These are phyloP conservation scores for Syncerus caffer DNA, from an alignment of 2,797 vertebrate species.

Conservation along the genomic window DNA sequence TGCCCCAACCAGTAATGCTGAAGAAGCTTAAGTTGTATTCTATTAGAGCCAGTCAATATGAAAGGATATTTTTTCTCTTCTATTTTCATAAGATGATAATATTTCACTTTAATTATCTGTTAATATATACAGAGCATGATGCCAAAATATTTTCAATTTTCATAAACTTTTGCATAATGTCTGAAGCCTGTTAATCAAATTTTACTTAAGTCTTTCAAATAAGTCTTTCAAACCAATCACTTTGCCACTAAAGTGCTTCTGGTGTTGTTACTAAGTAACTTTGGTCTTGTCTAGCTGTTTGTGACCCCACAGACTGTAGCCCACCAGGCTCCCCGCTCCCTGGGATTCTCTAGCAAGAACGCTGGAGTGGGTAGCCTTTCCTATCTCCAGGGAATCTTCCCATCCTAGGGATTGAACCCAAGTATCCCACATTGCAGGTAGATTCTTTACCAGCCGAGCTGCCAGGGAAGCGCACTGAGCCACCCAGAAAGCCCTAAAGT, in stretches of 20 bases:
- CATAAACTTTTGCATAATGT: not conserved
- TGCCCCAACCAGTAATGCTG: not conserved
- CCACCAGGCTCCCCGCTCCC: not conserved
- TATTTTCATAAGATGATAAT: not conserved
- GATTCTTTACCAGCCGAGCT: not conserved
- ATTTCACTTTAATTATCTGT: not conserved
- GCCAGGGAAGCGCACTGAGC: rapidly evolving
- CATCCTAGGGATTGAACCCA: not conserved
- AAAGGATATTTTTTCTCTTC: not conserved
- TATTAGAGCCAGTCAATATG: not conserved
- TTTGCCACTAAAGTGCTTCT: not conserved
- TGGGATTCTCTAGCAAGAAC: not conserved
- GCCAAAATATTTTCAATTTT: not conserved
- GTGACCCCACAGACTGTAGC: not conserved
- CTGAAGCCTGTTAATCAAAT: not conserved
- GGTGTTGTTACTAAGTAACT: not conserved
- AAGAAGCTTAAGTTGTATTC: not conserved
- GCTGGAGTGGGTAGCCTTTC: not conserved
- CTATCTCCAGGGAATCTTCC: not conserved
- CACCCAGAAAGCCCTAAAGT: not conserved
- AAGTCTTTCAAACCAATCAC: not conserved
- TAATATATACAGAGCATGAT: not conserved
- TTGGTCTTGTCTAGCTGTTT: not conserved
- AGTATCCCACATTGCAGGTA: not conserved
- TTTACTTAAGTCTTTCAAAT: not conserved